A percentile compares a stretch with the other conserved stretches of the same genome.
phyloP scores from a whole-genome alignment of 2,888 invertebrate genomes.

The Diadegma fenestrale region DNA sequence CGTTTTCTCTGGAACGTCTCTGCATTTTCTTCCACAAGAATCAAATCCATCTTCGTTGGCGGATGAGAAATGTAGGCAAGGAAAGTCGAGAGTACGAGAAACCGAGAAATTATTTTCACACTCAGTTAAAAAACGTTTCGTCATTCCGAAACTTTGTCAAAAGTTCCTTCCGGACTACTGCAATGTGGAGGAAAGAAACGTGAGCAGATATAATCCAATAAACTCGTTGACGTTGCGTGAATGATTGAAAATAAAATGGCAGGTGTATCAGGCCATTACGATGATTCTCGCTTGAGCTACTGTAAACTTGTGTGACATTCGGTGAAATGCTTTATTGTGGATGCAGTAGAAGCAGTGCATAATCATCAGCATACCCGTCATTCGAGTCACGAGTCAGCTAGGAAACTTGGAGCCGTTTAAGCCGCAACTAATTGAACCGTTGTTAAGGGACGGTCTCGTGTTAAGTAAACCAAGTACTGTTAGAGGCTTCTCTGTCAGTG shows the following conservation, averaged over 20 bases:
- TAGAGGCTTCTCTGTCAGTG: slow-evolving; percentile 43
- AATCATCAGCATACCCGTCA: slow-evolving; percentile 71
- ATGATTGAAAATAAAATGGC: neutral
- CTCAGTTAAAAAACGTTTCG: slow-evolving; percentile 1
- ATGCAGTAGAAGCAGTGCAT: slow-evolving; percentile 64
- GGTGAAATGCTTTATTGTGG: neutral
- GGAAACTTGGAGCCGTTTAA: slow-evolving; percentile 78
- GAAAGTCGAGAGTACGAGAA: neutral
- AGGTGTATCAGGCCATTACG: neutral
- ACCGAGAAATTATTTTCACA: slow-evolving; percentile 7
- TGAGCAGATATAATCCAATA: neutral
- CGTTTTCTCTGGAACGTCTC: neutral
- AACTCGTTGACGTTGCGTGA: neutral
- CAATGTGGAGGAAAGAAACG: neutral
- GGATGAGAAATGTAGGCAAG: neutral
- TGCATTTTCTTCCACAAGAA: neutral
- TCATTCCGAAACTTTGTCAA: neutral
- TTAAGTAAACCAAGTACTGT: slow-evolving; percentile 48
- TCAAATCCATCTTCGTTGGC: neutral
- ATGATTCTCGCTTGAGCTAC: neutral
- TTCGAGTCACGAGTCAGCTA: slow-evolving; percentile 78
- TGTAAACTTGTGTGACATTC: neutral
- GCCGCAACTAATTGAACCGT: slow-evolving; percentile 80
- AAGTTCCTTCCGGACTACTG: neutral
- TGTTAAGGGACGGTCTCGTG: slow-evolving; percentile 58